Percentiles rank a stretch among this genome's conserved stretches.
These are phyloP conservation scores for Galagoides demidoff DNA, from an alignment of 2,797 vertebrate species.

Conservation along the genomic window DNA sequence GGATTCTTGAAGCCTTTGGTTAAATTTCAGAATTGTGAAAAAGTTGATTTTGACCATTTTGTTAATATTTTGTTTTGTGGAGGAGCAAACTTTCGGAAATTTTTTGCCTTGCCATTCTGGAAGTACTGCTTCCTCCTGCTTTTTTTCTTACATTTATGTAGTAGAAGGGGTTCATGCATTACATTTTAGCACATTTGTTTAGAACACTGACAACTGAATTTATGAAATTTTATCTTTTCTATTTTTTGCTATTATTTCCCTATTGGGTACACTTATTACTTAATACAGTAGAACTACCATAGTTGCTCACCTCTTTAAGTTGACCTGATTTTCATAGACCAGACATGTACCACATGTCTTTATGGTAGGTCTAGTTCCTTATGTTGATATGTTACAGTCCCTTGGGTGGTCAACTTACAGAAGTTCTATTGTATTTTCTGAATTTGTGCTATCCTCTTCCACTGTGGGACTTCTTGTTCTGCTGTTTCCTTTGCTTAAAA, in stretches of 20 bases:
- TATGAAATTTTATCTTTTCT: neutral
- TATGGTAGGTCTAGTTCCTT: too few species aligned
- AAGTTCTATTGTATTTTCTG: neutral
- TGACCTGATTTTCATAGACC: too few species aligned
- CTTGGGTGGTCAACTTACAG: too few species aligned
- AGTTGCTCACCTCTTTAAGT: too few species aligned
- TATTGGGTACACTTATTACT: neutral
- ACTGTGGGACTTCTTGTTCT: neutral
- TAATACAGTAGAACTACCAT: neutral
- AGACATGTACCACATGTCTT: too few species aligned
- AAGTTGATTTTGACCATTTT: constrained; percentile 9
- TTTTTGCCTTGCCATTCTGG: neutral
- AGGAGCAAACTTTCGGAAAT: neutral
- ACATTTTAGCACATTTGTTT: constrained; percentile 15
- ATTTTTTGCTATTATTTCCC: constrained; percentile 27
- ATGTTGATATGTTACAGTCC: too few species aligned
- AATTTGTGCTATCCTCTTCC: neutral
- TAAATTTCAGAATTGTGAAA: constrained; percentile 31
- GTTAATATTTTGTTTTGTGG: neutral
- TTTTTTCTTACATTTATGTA: neutral
- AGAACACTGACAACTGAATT: neutral
- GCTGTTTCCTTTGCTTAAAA: constrained; percentile 19
- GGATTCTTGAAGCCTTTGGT: constrained; percentile 22
- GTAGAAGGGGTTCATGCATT: neutral
- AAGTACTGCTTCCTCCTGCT: neutral